These are phyloP conservation scores for Adineta ricciae DNA, from an alignment of 2,888 invertebrate genomes.

Conservation along the genomic window DNA sequence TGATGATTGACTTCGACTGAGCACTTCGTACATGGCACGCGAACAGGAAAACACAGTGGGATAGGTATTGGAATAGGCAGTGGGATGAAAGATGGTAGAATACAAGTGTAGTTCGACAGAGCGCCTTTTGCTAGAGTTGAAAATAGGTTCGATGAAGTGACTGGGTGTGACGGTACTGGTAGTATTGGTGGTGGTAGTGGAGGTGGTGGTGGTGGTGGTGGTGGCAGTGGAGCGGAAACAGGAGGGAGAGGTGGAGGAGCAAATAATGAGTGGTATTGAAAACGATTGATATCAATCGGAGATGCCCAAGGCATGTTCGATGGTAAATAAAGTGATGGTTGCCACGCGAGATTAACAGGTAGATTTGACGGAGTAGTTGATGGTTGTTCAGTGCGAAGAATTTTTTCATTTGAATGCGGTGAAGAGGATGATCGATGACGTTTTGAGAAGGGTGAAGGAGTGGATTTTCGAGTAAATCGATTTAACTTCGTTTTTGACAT, in stretches of 20 bases:
- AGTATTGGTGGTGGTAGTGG: no score
- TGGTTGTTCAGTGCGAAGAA: not conserved
- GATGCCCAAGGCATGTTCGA: not conserved
- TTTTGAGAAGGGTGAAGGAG: not conserved
- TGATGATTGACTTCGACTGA: not conserved
- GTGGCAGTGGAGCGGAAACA: no score
- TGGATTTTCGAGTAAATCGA: not conserved
- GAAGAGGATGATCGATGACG: not conserved
- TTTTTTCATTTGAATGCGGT: not conserved
- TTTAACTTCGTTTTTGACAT: not conserved
- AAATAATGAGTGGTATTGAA: not conserved
- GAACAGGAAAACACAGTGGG: not conserved
- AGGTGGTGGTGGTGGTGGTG: no score
- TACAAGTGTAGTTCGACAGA: not conserved
- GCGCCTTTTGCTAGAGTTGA: not conserved
- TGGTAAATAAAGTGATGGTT: not conserved
- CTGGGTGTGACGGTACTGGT: not conserved
- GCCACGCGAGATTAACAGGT: not conserved
- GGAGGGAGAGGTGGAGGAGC: not conserved
- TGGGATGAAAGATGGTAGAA: conserved; percentile 4
- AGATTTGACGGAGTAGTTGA: not conserved
- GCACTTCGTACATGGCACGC: not conserved
- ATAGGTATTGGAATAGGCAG: conserved; percentile 11
- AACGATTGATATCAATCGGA: not conserved
- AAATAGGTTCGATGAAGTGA: not conserved